Percentiles rank a stretch among this genome's conserved stretches.
These are phyloP conservation scores for Micromesistius poutassou DNA, from an alignment of 2,797 vertebrate genomes.

Conservation along the genomic window DNA sequence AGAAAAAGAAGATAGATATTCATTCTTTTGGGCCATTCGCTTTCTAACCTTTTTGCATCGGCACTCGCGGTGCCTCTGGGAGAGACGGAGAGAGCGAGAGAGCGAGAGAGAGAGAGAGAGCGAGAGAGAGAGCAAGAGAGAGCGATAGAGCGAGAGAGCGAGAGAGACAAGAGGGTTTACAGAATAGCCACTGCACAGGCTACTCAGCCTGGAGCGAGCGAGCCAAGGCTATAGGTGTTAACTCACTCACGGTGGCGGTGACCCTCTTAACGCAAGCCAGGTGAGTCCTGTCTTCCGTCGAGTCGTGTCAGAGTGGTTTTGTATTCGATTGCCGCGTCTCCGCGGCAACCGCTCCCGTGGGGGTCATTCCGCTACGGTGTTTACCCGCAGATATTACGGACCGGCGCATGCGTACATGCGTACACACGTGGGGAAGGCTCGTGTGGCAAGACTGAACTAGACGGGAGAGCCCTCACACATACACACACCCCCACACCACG, in stretches of 20 bases:
- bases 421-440: constrained; percentile 11
- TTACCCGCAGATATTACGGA: constrained; percentile 15
- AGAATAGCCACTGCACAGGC: constrained; percentile 60
- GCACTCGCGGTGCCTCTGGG: constrained; percentile 30
- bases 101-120: too few species aligned
- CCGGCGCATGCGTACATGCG: constrained; percentile 11
- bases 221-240: constrained; percentile 7
- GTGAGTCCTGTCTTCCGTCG: constrained; percentile 22
- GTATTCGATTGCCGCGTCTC: constrained; percentile 14
- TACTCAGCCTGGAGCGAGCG: constrained; percentile 30
- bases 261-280: not conserved
- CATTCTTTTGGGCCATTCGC: constrained; percentile 53
- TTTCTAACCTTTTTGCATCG: constrained; percentile 72
- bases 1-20: constrained; percentile 68
- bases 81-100: too few species aligned
- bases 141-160: constrained; percentile 15
- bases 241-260: not conserved
- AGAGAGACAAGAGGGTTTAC: constrained; percentile 27
- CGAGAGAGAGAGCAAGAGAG: constrained; percentile 12
- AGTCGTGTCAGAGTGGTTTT: constrained; percentile 26
- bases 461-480: not conserved
- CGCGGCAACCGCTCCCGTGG: constrained; percentile 8
- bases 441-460: not conserved
- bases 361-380: constrained; percentile 35
- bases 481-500: constrained; percentile 14